Evolutionary conservation across 2,113 vertebrate species (phyloP).

Genomic region (Pandion haliaetus): DNA sequence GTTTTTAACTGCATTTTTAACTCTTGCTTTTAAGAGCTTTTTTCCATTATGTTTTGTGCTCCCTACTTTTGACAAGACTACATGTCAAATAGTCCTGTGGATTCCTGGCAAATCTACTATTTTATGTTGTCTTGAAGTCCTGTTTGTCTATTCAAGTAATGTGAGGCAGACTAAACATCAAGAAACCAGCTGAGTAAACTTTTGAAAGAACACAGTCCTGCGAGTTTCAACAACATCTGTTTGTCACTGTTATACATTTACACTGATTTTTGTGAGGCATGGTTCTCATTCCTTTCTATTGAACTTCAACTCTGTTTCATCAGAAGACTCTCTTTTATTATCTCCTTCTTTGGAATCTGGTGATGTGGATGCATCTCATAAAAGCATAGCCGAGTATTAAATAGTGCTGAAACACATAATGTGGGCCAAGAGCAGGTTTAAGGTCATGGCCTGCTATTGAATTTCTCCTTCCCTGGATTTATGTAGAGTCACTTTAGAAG

Average conservation of each 20-base stretch:
- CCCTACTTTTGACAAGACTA: background rate
- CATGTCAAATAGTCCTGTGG: background rate
- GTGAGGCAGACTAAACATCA: background rate
- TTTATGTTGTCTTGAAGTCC: background rate
- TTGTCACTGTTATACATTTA: background rate
- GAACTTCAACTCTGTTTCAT: background rate
- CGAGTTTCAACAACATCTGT: background rate
- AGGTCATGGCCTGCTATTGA: background rate
- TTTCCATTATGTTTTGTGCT: background rate
- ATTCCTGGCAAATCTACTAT: background rate
- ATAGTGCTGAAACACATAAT: background rate
- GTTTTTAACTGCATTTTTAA: constrained; percentile 11
- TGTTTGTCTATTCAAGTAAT: background rate
- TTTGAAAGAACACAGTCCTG: background rate
- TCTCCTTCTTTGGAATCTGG: background rate
- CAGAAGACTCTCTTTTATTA: background rate
- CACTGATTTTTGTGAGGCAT: background rate
- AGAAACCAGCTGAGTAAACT: background rate
- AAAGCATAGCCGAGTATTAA: background rate
- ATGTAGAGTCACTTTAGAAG: background rate
- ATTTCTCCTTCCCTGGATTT: background rate
- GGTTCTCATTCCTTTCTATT: background rate
- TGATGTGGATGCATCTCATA: background rate
- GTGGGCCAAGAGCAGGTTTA: background rate
- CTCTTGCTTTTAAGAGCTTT: constrained; percentile 28